Evolutionary conservation across 2,113 vertebrate genomes (phyloP), one percentile per base, ranked within the genome.

Genomic region (Arizona elegans): DNA sequence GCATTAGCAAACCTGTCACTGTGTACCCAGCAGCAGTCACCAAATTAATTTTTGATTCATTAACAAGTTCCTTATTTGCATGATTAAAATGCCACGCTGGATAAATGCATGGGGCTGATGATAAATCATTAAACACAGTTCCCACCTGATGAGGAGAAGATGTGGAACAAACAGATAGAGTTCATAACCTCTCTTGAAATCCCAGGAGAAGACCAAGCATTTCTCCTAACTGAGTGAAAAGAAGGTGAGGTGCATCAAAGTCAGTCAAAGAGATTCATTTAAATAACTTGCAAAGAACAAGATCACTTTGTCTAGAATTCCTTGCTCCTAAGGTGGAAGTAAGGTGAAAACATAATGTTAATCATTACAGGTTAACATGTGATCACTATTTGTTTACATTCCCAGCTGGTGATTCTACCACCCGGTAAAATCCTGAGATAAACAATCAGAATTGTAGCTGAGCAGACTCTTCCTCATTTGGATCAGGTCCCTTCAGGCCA

Each of bases 31-130:
- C 56, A 6, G 81, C 81, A 93, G 89, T 87, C 89, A 58, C 92
- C 92, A 93, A 93, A 93, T 93, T 93, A 93, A 90, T 93, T 93
- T 93, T 54, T 52, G 81, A 93, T 86, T 93, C 92, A 93, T 93
- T 93, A 90, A 87, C 75, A 4, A 90, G 86, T 90, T 93, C 81
- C 89, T 93, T 65, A 93, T 93, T 93, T 93, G 89, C 92, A 93
- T 93, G 92, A 93, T 93, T 93, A 90, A 93, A 93, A 93, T 93
- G 89, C 90, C 92, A 93, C 54, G 92, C 89, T 90, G 47, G 89
- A 93, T 90, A 93, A 93, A 93, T 93, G 92, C 92, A 90, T 93
- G 92, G 62, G 89, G 92, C 92, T 93, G 86, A 90, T 93, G 86
- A 93, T 93, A 90, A 93, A 93, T 54, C 92, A 53, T 86, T 90